A percentile compares a stretch with the other conserved stretches of the same genome.
phyloP scores from a whole-genome alignment of 53 echinoderm and acorn worm species.

The Echinometra lucunter region DNA sequence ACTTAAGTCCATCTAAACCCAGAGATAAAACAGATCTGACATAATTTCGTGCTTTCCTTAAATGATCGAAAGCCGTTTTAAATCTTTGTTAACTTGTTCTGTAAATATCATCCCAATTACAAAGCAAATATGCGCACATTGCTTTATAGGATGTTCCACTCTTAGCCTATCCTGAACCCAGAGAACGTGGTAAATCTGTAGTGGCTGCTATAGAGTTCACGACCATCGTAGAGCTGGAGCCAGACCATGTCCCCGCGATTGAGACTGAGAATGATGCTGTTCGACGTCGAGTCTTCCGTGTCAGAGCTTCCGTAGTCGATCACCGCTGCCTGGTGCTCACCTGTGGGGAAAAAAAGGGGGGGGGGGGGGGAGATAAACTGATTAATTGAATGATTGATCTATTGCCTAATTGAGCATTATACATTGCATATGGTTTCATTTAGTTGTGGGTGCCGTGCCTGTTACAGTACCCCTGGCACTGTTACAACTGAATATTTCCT shows the following conservation, averaged over 20 bases:
- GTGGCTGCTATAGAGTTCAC: constrained; percentile 89
- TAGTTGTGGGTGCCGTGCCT: too few species aligned
- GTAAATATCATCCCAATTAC: background rate
- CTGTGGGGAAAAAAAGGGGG: background rate
- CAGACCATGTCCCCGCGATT: constrained; percentile 72
- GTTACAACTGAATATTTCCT: too few species aligned
- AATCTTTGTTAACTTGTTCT: background rate
- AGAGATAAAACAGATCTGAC: too few species aligned
- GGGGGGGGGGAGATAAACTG: too few species aligned
- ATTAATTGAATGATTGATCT: too few species aligned
- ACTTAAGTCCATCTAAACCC: too few species aligned
- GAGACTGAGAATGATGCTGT: constrained; percentile 85
- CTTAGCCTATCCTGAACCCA: constrained; percentile 72
- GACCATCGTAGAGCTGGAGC: constrained; percentile 81
- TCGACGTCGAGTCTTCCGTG: constrained; percentile 88
- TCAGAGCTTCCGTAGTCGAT: constrained; percentile 88
- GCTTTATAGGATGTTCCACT: background rate
- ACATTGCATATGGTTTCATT: too few species aligned
- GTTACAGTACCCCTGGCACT: too few species aligned
- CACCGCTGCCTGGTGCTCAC: constrained; percentile 69
- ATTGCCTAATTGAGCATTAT: too few species aligned
- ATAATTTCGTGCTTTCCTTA: too few species aligned
- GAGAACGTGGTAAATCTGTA: constrained; percentile 93
- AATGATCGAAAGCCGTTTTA: background rate
- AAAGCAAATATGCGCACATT: background rate